phyloP scores from a whole-genome alignment of 2,797 vertebrate genomes.

The Sparus aurata region DNA sequence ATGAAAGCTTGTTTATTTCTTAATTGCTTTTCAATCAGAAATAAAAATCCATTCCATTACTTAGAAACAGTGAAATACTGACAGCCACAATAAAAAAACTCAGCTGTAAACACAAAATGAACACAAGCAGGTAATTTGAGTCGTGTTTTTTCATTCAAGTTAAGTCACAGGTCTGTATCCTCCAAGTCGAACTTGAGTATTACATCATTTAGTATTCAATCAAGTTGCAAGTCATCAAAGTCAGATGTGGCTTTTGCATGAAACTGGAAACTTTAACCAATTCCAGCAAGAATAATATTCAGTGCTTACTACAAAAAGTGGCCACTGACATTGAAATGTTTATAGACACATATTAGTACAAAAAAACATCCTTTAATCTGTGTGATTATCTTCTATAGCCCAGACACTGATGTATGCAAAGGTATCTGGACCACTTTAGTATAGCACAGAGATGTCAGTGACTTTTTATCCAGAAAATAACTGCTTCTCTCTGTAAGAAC shows the following conservation, averaged over 20 bases:
- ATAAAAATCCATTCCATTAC: too few species aligned
- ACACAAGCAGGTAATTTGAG: too few species aligned
- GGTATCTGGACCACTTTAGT: neutral
- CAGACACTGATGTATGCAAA: neutral
- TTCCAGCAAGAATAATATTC: conserved; percentile 5
- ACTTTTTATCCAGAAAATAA: neutral
- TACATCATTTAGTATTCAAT: too few species aligned
- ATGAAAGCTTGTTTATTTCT: too few species aligned
- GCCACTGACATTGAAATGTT: conserved; percentile 10
- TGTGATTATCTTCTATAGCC: conserved; percentile 2
- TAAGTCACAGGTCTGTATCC: too few species aligned
- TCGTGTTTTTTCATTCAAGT: too few species aligned
- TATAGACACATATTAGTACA: neutral
- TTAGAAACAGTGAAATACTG: too few species aligned
- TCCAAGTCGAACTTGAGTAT: too few species aligned
- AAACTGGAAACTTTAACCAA: neutral
- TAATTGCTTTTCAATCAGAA: too few species aligned
- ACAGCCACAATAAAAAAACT: too few species aligned
- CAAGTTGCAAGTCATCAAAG: too few species aligned
- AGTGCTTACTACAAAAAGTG: conserved; percentile 14
- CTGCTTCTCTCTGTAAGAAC: neutral
- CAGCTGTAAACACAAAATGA: too few species aligned
- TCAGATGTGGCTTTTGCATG: conserved; percentile 5
- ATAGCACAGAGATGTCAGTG: neutral
- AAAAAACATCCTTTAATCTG: conserved; percentile 5